phyloP scores from a whole-genome alignment of 2,888 invertebrate genomes.

The Drosophila neotestacea region DNA sequence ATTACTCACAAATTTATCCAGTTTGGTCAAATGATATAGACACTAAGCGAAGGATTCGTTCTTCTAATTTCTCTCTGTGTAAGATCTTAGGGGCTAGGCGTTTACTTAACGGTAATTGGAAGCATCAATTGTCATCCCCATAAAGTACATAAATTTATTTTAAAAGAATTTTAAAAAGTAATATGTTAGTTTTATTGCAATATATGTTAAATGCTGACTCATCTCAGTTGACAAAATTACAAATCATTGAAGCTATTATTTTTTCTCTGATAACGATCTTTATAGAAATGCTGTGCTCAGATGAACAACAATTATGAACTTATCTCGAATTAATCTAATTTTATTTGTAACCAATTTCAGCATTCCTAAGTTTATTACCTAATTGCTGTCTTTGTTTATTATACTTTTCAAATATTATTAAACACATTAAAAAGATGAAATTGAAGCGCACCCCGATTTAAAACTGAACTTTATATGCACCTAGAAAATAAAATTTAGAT shows the following conservation, averaged over 20 bases:
- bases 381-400: neutral
- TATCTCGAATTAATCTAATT: neutral
- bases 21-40: too few relatives aligned
- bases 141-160: constrained; percentile 9
- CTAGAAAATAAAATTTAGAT: too few relatives aligned
- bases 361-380: neutral
- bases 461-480: too few relatives aligned
- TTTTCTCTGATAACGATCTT: neutral
- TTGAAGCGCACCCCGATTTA: too few relatives aligned
- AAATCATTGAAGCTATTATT: neutral
- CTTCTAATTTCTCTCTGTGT: too few relatives aligned
- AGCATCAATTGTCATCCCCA: constrained; percentile 44
- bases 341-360: neutral
- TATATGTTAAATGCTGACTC: constrained; percentile 4
- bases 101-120: constrained; percentile 56
- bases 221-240: constrained; percentile 11
- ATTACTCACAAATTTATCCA: too few relatives aligned
- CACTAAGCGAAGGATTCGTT: too few relatives aligned
- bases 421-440: too few relatives aligned
- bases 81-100: constrained; percentile 24
- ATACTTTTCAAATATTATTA: too few relatives aligned
- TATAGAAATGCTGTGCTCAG: too few relatives aligned
- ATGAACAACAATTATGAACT: neutral
- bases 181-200: constrained; percentile 22
- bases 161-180: constrained; percentile 21